Evolutionary conservation across 2,797 vertebrate genomes (phyloP), one percentile per base, ranked within the genome.

Genomic region (Urosaurus nigricauda): DNA sequence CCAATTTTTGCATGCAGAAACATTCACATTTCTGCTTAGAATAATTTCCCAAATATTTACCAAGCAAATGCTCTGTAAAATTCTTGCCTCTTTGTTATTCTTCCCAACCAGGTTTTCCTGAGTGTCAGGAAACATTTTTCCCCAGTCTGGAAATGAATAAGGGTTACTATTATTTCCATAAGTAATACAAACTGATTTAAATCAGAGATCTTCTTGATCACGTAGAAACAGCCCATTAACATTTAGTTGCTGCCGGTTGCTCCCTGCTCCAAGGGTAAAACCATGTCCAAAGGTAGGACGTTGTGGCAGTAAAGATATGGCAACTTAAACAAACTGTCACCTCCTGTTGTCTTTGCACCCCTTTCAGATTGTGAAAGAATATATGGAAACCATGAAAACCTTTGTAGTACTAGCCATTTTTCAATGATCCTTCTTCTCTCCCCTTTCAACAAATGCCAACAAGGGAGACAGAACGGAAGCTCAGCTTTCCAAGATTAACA

Each of bases 321-420:
- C 40, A 93, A 85, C 90, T 82, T 89, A 84, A 92, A 92, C 86
- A 89, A 32, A 68, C 2, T 13, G 47, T 8, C 47, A 51, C 47
- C 47, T 51, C 47, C 47, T 9, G 58, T 17, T 77, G 56, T 13
- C 32, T 0, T 88, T 58, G 35, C 83, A 51, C 1, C 79, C 26
- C 26, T 85, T 73, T 75, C 35, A n/a, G 83, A 89, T 90, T 19
- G 86, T 14, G 63, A 60, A 3, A 37, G 24, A 80, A 12, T 40
- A 91, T 51, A 37, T 11, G 80, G 51, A 17, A 82, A 24, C 19
- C 40, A 70, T 21, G 58, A 75, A 89, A 9, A 19, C 32, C 74
- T 56, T 32, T 2, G 4, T n/a, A 3, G 53, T 2, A 17, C 7
- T 4, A 32, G 79, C 82, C 90, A 7, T 11, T 89, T 84, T 94